Percentiles rank a stretch among this genome's conserved stretches.
phyloP scores from a whole-genome alignment of 2,888 invertebrate genomes.

The Autographa gamma region DNA sequence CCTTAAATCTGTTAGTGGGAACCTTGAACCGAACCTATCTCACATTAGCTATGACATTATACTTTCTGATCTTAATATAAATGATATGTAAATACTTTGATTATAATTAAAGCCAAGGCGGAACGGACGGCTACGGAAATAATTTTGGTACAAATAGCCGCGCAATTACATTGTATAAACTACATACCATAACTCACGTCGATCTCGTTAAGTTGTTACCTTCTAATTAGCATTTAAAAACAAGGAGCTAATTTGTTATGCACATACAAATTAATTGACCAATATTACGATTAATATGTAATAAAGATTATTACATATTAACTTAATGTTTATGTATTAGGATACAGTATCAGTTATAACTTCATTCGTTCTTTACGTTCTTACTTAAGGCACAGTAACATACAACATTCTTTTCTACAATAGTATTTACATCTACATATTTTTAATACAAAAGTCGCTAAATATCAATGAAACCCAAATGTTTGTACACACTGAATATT shows the following conservation, averaged over 20 bases:
- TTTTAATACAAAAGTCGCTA: too few species aligned
- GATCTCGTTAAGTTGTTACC: constrained; percentile 40
- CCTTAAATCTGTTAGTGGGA: background rate
- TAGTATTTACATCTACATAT: too few species aligned
- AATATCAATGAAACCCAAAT: too few species aligned
- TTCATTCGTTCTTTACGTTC: too few species aligned
- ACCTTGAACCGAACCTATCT: constrained; percentile 23
- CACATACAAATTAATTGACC: constrained; percentile 17
- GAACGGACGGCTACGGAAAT: constrained; percentile 56
- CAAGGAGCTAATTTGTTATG: constrained; percentile 27
- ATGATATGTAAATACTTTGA: constrained; percentile 37
- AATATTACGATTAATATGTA: constrained; percentile 44
- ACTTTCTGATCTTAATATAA: constrained; percentile 19
- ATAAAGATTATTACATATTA: constrained; percentile 21
- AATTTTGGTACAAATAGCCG: constrained; percentile 51
- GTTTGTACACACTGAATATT: too few species aligned
- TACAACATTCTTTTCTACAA: too few species aligned
- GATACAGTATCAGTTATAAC: background rate
- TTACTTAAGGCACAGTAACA: too few species aligned
- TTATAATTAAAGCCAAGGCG: constrained; percentile 52
- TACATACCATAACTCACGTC: constrained; percentile 37
- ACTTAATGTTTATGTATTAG: constrained; percentile 19
- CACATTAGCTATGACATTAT: constrained; percentile 11
- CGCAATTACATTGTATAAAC: constrained; percentile 38
- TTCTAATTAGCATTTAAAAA: constrained; percentile 55